Conservation (phyloP, 2,888 invertebrate genomes). For the Vandiemenella viatica region DNA sequence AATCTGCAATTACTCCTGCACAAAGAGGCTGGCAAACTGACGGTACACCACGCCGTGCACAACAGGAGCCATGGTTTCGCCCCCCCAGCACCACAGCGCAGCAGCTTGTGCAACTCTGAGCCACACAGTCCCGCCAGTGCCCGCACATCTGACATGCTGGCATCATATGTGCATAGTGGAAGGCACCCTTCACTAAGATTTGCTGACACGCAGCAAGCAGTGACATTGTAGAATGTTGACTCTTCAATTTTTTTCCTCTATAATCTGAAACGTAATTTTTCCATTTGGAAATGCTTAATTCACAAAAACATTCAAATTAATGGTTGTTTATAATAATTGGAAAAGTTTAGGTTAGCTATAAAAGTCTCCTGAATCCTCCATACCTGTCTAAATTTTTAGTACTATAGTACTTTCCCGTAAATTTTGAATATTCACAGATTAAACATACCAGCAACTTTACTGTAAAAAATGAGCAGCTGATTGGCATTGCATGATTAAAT, state of each 20-base stretch:
- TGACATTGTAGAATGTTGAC: slow-evolving; percentile 56
- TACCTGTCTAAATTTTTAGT: too few relatives aligned
- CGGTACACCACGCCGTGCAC: slow-evolving; percentile 56
- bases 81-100: slow-evolving; percentile 49
- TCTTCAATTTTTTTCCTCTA: slow-evolving; percentile 43
- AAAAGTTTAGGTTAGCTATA: too few relatives aligned
- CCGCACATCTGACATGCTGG: slow-evolving; percentile 65
- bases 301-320: too few relatives aligned
- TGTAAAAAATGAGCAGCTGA: too few relatives aligned
- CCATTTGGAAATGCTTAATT: too few relatives aligned
- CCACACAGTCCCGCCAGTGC: slow-evolving; percentile 56
- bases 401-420: too few relatives aligned
- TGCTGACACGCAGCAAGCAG: slow-evolving; percentile 59
- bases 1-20: slow-evolving; percentile 47
- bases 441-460: too few relatives aligned
- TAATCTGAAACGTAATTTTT: too few relatives aligned
- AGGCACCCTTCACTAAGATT: slow-evolving; percentile 52
- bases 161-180: slow-evolving; percentile 67
- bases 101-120: slow-evolving; percentile 57
- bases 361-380: too few relatives aligned
- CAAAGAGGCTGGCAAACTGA: slow-evolving; percentile 53
- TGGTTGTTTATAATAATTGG: too few relatives aligned
- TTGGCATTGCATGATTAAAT: too few relatives aligned
- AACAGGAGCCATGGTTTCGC: slow-evolving; percentile 60
- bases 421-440: too few relatives aligned